These are phyloP conservation scores for Trachelus iudaicus DNA, from an alignment of 2,888 invertebrate species.

Conservation along the genomic window DNA sequence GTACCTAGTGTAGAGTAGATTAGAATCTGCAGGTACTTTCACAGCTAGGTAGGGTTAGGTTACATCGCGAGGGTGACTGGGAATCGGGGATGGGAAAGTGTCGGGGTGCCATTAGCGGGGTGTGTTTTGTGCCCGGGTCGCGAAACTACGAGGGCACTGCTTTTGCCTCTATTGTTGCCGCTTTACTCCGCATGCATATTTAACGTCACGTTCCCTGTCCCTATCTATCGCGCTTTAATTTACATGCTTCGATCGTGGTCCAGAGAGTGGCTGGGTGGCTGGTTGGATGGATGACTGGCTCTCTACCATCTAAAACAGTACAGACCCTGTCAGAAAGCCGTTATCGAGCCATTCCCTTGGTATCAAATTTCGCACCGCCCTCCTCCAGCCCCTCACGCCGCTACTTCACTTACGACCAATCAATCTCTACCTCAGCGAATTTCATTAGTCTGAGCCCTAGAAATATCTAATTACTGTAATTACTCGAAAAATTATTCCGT, in stretches of 20 bases:
- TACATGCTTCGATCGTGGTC: slow-evolving; percentile 27
- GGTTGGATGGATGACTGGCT: neutral
- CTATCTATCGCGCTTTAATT: slow-evolving; percentile 37
- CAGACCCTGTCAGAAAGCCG: neutral
- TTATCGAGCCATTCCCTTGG: neutral
- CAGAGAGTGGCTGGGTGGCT: neutral
- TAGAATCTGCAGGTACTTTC: slow-evolving; percentile 21
- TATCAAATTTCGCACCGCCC: neutral
- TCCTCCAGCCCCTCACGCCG: neutral
- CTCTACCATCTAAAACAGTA: neutral
- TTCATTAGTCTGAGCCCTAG: neutral
- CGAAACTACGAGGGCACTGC: slow-evolving; percentile 19
- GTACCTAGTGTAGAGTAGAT: slow-evolving; percentile 5
- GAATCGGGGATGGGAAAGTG: slow-evolving; percentile 43
- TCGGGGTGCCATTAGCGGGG: slow-evolving; percentile 54
- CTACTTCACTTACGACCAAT: neutral
- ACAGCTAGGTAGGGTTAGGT: neutral
- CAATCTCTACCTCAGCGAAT: neutral
- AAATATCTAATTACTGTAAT: neutral
- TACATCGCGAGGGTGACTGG: slow-evolving; percentile 13
- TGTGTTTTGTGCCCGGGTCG: slow-evolving; percentile 54
- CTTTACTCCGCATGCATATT: slow-evolving; percentile 57
- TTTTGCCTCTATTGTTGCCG: slow-evolving; percentile 50
- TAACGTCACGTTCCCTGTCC: slow-evolving; percentile 41
- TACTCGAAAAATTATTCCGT: neutral